phyloP scores from a whole-genome alignment of 2,797 vertebrate genomes.

The Diplodus puntazzo region DNA sequence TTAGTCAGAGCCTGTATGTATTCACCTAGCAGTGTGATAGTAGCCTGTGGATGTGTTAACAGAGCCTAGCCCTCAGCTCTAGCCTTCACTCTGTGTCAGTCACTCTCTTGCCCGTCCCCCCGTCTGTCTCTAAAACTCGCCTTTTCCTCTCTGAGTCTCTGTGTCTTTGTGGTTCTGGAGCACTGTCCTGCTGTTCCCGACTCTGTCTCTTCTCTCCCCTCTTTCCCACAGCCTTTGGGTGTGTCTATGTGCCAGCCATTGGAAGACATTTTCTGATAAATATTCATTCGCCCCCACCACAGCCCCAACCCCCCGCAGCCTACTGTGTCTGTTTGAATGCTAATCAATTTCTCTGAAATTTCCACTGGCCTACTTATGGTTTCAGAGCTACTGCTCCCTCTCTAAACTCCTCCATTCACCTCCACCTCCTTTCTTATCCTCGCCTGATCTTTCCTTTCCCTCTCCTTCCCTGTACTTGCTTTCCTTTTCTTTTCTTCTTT shows the following conservation, averaged over 20 bases:
- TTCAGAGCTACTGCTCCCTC: conserved; percentile 50
- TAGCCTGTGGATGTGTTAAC: conserved; percentile 59
- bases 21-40: conserved; percentile 45
- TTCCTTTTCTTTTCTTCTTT: neutral
- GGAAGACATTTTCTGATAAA: conserved; percentile 76
- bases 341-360: conserved; percentile 83
- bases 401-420: conserved; percentile 28
- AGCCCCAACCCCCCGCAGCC: conserved; percentile 57
- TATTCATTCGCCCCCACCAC: conserved; percentile 67
- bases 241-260: conserved; percentile 62
- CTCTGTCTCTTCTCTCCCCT: conserved; percentile 17
- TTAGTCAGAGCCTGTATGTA: conserved; percentile 35
- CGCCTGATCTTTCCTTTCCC: neutral
- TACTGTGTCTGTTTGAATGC: conserved; percentile 79
- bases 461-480: neutral
- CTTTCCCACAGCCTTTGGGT: conserved; percentile 57
- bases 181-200: conserved; percentile 38
- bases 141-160: conserved; percentile 29
- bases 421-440: conserved; percentile 2
- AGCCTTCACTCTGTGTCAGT: conserved; percentile 55
- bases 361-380: conserved; percentile 77
- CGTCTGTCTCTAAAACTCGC: conserved; percentile 32
- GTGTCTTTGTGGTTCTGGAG: conserved; percentile 38
- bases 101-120: conserved; percentile 25
- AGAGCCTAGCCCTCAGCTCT: conserved; percentile 35